A percentile compares a stretch with the other conserved stretches of the same genome.
Conservation (phyloP, 2,888 invertebrate species). For the Aspidiotus destructor region DNA sequence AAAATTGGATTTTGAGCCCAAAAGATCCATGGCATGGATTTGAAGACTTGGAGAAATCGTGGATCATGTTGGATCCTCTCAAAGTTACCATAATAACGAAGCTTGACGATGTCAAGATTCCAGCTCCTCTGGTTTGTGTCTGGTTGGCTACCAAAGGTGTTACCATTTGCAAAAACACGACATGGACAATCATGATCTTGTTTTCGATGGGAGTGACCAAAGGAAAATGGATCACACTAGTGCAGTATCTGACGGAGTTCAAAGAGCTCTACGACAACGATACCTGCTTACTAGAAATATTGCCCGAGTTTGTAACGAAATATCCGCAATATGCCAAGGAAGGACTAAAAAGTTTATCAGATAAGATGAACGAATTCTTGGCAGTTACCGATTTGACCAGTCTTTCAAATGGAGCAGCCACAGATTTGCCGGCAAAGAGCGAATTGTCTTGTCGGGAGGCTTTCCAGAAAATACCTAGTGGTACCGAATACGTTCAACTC, state of each 20-base stretch:
- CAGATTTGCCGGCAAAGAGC: background rate
- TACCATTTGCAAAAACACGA: background rate
- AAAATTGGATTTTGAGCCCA: background rate
- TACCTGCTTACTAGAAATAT: background rate
- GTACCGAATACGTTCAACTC: background rate
- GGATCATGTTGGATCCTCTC: background rate
- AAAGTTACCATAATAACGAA: background rate
- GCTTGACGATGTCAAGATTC: background rate
- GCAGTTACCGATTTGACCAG: background rate
- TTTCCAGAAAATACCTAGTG: background rate
- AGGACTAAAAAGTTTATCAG: background rate
- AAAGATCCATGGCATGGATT: background rate
- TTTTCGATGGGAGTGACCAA: background rate
- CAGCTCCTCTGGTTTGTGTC: background rate
- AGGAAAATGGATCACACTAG: slow-evolving; percentile 1
- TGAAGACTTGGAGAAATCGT: background rate
- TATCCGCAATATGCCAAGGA: background rate
- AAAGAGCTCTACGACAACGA: background rate
- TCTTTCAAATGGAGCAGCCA: background rate
- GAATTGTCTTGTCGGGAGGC: background rate
- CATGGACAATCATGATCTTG: background rate
- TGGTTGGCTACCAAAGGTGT: background rate
- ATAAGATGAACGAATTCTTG: background rate
- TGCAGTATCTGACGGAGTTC: background rate
- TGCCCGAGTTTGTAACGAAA: background rate